Conservation (phyloP, 2,113 vertebrate species). For the Pangasianodon hypophthalmus region DNA sequence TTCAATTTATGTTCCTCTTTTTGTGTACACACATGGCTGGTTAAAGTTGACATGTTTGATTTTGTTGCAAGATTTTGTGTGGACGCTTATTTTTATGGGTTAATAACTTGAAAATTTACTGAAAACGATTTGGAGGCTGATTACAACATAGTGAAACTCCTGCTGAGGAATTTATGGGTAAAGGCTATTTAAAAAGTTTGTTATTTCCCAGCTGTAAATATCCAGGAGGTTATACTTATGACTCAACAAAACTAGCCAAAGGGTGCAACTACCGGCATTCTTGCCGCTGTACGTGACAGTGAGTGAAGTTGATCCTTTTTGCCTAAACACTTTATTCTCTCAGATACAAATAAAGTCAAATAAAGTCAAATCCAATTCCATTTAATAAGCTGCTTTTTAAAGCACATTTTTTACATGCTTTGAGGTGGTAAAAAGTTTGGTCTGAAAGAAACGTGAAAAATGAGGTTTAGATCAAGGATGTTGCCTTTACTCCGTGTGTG, state of each 20-base stretch:
- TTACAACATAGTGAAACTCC: not conserved
- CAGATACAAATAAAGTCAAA: not conserved
- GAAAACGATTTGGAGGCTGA: not conserved
- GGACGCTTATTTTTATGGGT: not conserved
- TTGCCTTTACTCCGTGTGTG: not conserved
- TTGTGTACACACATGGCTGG: not conserved
- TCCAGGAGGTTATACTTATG: not conserved
- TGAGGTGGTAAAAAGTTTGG: not conserved
- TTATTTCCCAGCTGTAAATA: not conserved
- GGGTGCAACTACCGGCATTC: not conserved
- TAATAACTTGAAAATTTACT: not conserved
- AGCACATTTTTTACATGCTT: not conserved
- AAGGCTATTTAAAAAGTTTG: not conserved
- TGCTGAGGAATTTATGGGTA: not conserved
- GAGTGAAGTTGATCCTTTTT: not conserved
- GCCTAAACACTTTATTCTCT: not conserved
- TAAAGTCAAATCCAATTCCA: not conserved
- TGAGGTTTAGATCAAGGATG: not conserved
- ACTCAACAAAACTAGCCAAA: slow-evolving; percentile 4
- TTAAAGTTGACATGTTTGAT: slow-evolving; percentile 1
- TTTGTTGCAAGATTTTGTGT: slow-evolving; percentile 10
- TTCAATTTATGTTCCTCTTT: slow-evolving; percentile 14
- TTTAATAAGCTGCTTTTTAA: not conserved
- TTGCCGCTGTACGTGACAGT: not conserved
- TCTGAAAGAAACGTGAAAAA: too few relatives aligned